Percentiles rank a stretch among this genome's conserved stretches.
Evolutionary conservation across 2,888 invertebrate species (phyloP).

Genomic region (Amiota communis): DNA sequence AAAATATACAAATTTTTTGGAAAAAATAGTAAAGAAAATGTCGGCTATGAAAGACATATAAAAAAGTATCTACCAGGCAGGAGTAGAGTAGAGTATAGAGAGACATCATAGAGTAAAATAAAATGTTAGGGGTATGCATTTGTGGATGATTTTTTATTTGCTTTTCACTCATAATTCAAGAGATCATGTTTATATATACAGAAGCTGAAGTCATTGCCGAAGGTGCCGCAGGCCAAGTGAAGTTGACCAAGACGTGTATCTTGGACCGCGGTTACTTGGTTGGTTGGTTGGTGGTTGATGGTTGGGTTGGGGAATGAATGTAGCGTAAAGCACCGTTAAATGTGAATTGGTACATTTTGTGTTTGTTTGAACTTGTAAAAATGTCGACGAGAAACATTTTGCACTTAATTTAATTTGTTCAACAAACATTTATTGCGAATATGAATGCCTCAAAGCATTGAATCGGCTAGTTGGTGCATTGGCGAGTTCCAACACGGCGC

Average conservation of each 20-base stretch:
- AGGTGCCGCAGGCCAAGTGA: neutral
- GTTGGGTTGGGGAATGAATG: neutral
- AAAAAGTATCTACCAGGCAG: neutral
- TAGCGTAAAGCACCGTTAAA: slow-evolving; percentile 7
- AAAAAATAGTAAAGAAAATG: neutral
- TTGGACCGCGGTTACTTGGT: slow-evolving; percentile 9
- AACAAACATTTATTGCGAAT: slow-evolving; percentile 54
- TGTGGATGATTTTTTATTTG: neutral
- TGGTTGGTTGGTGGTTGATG: neutral
- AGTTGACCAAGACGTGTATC: neutral
- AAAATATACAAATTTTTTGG: slow-evolving; percentile 27
- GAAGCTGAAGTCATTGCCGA: neutral
- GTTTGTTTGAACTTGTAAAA: slow-evolving; percentile 26
- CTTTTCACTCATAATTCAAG: slow-evolving; percentile 15
- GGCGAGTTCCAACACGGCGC: neutral
- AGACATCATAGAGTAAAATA: neutral
- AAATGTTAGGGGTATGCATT: neutral
- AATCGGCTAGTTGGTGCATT: neutral
- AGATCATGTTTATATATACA: slow-evolving; percentile 1
- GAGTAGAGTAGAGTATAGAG: neutral
- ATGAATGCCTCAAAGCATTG: slow-evolving; percentile 21
- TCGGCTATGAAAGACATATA: neutral
- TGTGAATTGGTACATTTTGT: neutral
- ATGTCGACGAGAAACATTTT: slow-evolving; percentile 48
- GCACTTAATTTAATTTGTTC: slow-evolving; percentile 66